These are phyloP conservation scores for Lerema accius DNA, from an alignment of 1,140 invertebrate genomes.

Conservation along the genomic window DNA sequence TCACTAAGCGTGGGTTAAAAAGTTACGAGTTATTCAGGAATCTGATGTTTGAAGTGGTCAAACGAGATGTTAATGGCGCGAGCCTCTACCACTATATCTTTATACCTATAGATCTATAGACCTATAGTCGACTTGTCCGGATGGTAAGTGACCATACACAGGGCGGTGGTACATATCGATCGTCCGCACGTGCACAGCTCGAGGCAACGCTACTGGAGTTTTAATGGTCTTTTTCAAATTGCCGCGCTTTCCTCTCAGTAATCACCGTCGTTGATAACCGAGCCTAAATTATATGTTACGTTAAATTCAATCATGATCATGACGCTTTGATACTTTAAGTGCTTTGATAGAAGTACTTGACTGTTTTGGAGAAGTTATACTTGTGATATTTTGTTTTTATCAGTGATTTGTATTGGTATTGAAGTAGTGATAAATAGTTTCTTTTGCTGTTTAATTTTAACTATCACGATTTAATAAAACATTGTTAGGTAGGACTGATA, in stretches of 20 bases:
- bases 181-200: slow-evolving; percentile 66
- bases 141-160: slow-evolving; percentile 36
- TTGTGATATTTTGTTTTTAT: no score
- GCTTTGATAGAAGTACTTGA: neutral
- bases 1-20: slow-evolving; percentile 40
- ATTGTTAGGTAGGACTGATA: no score
- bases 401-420: no score
- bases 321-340: neutral
- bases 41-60: slow-evolving; percentile 61
- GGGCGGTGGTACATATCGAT: slow-evolving; percentile 50
- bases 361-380: no score
- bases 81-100: slow-evolving; percentile 33
- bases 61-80: slow-evolving; percentile 57
- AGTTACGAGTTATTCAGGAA: slow-evolving; percentile 43
- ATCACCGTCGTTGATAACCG: slow-evolving; percentile 37
- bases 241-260: slow-evolving; percentile 49
- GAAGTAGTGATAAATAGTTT: no score
- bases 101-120: no score
- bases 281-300: slow-evolving; percentile 30
- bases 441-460: no score
- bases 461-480: no score
- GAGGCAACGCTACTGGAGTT: slow-evolving; percentile 70
- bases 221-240: slow-evolving; percentile 59
- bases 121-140: slow-evolving; percentile 35
- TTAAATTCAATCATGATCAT: slow-evolving; percentile 9